phyloP scores from a whole-genome alignment of 2,888 invertebrate species.

The Nemotelus nigrinus region DNA sequence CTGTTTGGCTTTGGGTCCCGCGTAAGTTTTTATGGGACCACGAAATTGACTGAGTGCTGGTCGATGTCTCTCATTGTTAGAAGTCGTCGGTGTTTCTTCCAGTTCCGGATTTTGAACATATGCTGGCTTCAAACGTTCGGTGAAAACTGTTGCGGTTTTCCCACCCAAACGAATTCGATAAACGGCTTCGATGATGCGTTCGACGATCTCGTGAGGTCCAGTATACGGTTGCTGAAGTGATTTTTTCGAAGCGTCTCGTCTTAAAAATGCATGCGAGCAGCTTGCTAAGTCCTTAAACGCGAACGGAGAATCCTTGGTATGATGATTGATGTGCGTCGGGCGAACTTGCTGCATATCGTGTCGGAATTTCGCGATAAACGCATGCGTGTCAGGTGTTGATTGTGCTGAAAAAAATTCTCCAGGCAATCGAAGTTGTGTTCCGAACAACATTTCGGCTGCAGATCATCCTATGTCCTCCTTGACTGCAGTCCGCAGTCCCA shows the following conservation, averaged over 20 bases:
- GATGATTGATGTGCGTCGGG: too few species aligned
- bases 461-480: background rate
- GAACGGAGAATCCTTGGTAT: too few species aligned
- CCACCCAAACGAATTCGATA: background rate
- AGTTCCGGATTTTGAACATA: background rate
- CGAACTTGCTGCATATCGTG: too few species aligned
- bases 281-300: too few species aligned
- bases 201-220: conserved; percentile 52
- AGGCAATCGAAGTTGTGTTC: conserved; percentile 12
- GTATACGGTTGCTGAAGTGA: conserved; percentile 53
- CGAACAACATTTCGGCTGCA: conserved; percentile 18
- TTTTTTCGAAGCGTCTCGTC: too few species aligned
- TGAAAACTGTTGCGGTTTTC: background rate
- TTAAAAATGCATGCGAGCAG: too few species aligned
- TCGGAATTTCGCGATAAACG: too few species aligned
- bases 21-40: conserved; percentile 11
- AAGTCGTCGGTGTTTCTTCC: background rate
- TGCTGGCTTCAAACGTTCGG: conserved; percentile 8
- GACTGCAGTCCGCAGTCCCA: conserved; percentile 7
- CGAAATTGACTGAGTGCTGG: conserved; percentile 2
- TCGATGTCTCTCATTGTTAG: background rate
- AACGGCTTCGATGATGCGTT: conserved; percentile 22
- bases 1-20: too few species aligned
- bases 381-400: too few species aligned
- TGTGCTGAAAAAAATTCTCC: too few species aligned